A percentile compares a stretch with the other conserved stretches of the same genome.
Conservation (phyloP, 2,113 vertebrate genomes). For the Sciurus niger region DNA sequence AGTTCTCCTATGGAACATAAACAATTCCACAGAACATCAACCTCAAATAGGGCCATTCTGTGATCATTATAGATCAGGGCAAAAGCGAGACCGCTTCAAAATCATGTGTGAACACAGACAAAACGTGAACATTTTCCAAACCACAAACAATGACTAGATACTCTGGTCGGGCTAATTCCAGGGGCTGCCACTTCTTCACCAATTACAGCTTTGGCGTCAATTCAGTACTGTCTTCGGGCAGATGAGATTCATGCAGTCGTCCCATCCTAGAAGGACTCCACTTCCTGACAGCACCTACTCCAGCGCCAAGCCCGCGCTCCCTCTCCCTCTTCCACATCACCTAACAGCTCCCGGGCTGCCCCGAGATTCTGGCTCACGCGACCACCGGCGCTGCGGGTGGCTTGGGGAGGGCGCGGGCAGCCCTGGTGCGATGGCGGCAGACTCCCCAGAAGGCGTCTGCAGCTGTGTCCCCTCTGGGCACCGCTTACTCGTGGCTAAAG, state of each 20-base stretch:
- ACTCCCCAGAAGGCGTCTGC: background rate
- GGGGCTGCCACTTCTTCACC: background rate
- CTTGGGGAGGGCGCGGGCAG: background rate
- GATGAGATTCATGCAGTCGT: background rate
- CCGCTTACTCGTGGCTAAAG: background rate
- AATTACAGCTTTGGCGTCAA: background rate
- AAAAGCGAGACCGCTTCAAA: constrained; percentile 9
- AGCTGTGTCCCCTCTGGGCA: background rate
- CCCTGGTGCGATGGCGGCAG: background rate
- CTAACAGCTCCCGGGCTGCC: background rate
- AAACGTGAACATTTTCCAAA: background rate
- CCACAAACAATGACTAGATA: constrained; percentile 33
- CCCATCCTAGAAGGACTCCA: background rate
- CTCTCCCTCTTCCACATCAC: background rate
- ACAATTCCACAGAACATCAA: constrained; percentile 16
- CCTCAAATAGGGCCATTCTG: background rate
- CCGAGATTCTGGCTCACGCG: background rate
- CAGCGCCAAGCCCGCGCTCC: background rate
- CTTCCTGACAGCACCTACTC: background rate
- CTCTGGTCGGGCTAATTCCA: background rate
- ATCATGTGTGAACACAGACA: background rate
- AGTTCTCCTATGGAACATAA: background rate
- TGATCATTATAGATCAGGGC: background rate
- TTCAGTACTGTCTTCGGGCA: background rate
- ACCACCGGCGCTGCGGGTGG: background rate